Conservation (phyloP, 2,113 vertebrate genomes). For the Rhinopomastus cyanomelas region DNA sequence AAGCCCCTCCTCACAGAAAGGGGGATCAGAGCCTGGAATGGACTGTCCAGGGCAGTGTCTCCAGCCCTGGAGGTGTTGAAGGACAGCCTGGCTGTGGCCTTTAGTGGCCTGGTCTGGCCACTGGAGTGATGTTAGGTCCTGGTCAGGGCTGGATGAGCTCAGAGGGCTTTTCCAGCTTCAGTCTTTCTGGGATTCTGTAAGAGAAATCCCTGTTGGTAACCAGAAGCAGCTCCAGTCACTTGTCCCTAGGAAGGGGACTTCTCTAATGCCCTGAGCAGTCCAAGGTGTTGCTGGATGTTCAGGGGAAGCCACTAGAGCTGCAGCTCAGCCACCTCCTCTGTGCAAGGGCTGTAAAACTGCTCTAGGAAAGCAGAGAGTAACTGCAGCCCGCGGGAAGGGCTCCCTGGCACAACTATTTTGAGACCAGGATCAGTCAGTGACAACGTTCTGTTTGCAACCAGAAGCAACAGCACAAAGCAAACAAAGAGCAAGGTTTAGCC, state of each 20-base stretch:
- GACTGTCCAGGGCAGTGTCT: no score
- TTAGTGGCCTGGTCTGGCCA: no score
- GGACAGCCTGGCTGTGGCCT: no score
- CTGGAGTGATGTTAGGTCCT: no score
- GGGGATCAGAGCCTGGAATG: no score
- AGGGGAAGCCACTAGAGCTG: not conserved
- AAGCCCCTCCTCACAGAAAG: no score
- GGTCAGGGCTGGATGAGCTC: no score
- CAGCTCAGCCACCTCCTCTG: not conserved
- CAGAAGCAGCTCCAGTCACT: not conserved
- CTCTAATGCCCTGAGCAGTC: not conserved
- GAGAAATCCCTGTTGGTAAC: not conserved
- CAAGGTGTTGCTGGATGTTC: not conserved
- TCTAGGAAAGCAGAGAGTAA: not conserved
- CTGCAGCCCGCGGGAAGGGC: no score
- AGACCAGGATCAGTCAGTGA: not conserved
- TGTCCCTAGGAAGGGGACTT: not conserved
- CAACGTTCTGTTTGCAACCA: not conserved
- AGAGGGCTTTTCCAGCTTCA: no score
- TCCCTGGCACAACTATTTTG: no score
- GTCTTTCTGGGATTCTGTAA: no score
- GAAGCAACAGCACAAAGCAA: not conserved
- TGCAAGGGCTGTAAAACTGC: not conserved
- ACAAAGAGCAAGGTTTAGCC: not conserved
- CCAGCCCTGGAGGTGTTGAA: no score